A percentile compares a stretch with the other conserved stretches of the same genome.
These are phyloP conservation scores for Muscicapa striata DNA, from an alignment of 2,797 vertebrate genomes.

Conservation along the genomic window DNA sequence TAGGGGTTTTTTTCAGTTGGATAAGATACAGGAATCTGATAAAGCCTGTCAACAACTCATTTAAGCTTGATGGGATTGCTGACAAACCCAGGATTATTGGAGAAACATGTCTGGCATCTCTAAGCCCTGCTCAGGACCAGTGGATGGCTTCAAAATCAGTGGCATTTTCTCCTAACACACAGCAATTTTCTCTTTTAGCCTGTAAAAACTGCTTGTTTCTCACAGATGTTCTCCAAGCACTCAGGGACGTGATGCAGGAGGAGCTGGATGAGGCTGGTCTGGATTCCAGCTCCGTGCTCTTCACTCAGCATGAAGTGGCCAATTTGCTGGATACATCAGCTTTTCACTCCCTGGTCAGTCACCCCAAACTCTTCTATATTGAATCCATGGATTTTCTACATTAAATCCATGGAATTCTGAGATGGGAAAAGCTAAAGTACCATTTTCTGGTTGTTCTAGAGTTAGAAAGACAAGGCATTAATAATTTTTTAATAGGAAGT, in stretches of 20 bases:
- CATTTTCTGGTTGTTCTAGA: not conserved
- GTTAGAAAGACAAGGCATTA: not conserved
- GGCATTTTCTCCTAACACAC: not conserved
- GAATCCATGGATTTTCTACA: not conserved
- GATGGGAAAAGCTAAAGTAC: not conserved
- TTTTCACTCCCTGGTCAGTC: slow-evolving; percentile 87
- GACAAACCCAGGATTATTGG: not conserved
- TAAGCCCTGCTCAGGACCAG: not conserved
- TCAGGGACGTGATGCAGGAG: slow-evolving; percentile 79
- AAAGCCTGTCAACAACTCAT: not conserved
- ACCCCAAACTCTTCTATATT: not conserved
- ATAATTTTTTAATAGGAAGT: not conserved
- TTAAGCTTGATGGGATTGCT: not conserved
- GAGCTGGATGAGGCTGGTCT: slow-evolving; percentile 82
- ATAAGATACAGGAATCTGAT: not conserved
- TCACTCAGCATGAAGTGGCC: slow-evolving; percentile 88
- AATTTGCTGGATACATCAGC: slow-evolving; percentile 90
- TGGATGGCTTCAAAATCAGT: not conserved
- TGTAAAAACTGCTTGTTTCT: not conserved
- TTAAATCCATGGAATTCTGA: not conserved
- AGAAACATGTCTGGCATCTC: not conserved
- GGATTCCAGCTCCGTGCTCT: slow-evolving; percentile 81
- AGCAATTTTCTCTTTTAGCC: not conserved
- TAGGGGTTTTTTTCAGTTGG: not conserved
- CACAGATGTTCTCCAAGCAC: slow-evolving; percentile 86